Conservation (phyloP, 1,140 invertebrate genomes). For the Hetaerina americana region DNA sequence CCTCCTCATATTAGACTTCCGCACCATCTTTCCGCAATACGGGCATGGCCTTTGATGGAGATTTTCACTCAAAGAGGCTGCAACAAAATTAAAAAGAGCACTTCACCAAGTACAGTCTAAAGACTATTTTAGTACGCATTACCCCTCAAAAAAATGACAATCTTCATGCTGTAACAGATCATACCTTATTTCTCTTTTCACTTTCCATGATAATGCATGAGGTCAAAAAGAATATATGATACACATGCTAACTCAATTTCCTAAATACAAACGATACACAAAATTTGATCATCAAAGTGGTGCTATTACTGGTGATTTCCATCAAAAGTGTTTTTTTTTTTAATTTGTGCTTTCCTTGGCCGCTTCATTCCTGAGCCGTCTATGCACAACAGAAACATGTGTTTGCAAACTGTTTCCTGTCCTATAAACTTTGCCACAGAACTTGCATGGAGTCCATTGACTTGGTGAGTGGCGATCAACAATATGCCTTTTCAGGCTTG, state of each 20-base stretch:
- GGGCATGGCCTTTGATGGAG: not conserved
- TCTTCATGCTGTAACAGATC: not conserved
- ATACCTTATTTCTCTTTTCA: not conserved
- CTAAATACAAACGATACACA: not conserved
- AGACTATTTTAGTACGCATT: not conserved
- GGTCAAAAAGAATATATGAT: not conserved
- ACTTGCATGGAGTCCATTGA: conserved; percentile 18
- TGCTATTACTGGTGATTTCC: not conserved
- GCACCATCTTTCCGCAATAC: conserved; percentile 4
- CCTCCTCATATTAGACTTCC: conserved; percentile 7
- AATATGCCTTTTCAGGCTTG: conserved; percentile 21
- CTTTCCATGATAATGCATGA: not conserved
- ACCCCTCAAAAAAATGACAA: not conserved
- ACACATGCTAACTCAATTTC: not conserved
- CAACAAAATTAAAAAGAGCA: not conserved
- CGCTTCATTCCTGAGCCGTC: not conserved
- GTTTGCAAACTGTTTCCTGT: conserved; percentile 21
- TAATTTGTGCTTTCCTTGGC: not conserved
- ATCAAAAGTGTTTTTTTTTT: too few species aligned
- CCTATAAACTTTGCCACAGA: conserved; percentile 23
- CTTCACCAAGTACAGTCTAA: not conserved
- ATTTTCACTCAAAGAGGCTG: not conserved
- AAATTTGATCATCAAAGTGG: not conserved
- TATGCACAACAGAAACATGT: conserved; percentile 21
- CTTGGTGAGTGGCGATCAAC: conserved; percentile 20